Base-by-base conservation (phyloP, 1,140 invertebrate species). In the Drosophila fuyamai region DNA sequence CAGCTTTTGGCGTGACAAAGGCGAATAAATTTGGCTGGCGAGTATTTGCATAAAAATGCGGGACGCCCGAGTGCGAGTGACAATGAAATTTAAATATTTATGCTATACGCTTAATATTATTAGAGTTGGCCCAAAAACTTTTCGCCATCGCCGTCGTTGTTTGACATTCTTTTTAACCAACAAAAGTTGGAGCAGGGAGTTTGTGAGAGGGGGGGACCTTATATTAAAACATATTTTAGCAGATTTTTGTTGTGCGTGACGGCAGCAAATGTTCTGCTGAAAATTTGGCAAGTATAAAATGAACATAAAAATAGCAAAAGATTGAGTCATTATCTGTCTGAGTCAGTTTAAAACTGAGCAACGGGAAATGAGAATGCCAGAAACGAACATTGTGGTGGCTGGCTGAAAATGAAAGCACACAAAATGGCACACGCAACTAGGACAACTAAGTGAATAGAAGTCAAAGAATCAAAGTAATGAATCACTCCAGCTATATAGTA, bases 81-180 rank as follows among this genome's bases (percentile, higher is more conserved):
- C 84, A 89, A 89, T 89, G 84, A 89, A 89, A 89, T 89, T 89
- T 89, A 89, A 89, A 89, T 89, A 89, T 89, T 89, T 89, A 89
- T 89, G 85, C 85, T 78, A 89, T 89, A 89, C 84, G 84, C 85
- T 89, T 89, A 89, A 89, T 89, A 81, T 81, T 89, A 89, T 89
- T 89, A 84, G 77, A 90, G 67, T 83, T 62, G 48, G 62, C 73
- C 79, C 54, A 56, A 74, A 89, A 88, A 63, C 43, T 78, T 76
- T 75, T 60, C 43, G 29, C 63, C 54, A 36, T 10, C 46, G 29
- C 16, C n/a, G n/a, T 29, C 13, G 38, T 57, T 63, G 67, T 50
- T 29, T 47, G 60, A 44, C 36, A 48, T 65, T 55, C 56, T 38
- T 57, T 55, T 65, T 32, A 38, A 23, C 35, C 51, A 10, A 16